Percentiles rank a stretch among this genome's conserved stretches.
Conservation (phyloP, 2,113 vertebrate species). For the Corythoichthys intestinalis region DNA sequence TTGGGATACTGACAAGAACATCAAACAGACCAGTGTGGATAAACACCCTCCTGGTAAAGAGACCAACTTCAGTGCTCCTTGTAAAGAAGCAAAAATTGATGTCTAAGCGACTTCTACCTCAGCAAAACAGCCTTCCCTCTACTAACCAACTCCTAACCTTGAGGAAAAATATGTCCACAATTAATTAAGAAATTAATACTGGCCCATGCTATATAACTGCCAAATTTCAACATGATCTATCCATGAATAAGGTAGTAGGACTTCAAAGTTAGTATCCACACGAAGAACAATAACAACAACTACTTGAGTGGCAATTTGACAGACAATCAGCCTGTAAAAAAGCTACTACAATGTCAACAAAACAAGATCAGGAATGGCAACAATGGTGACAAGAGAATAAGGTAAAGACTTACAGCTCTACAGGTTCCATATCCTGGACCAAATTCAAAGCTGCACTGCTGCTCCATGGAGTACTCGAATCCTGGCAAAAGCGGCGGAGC, state of each 20-base stretch:
- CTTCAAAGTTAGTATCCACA: neutral
- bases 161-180: no score
- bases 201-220: no score
- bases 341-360: neutral
- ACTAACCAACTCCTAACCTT: no score
- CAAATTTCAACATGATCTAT: no score
- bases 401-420: conserved; percentile 79
- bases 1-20: conserved; percentile 79
- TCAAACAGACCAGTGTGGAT: neutral
- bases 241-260: no score
- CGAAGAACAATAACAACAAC: neutral
- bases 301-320: neutral
- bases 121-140: neutral
- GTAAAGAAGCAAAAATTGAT: neutral
- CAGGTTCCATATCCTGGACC: conserved; percentile 93
- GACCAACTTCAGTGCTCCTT: neutral
- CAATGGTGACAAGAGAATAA: neutral
- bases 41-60: neutral
- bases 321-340: neutral
- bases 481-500: conserved; percentile 86
- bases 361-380: neutral
- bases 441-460: conserved; percentile 94
- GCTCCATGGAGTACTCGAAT: conserved; percentile 92
- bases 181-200: no score
- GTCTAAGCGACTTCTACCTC: neutral